Evolutionary conservation across 2,888 invertebrate genomes (phyloP).

Genomic region (Luffia ferchaultella): DNA sequence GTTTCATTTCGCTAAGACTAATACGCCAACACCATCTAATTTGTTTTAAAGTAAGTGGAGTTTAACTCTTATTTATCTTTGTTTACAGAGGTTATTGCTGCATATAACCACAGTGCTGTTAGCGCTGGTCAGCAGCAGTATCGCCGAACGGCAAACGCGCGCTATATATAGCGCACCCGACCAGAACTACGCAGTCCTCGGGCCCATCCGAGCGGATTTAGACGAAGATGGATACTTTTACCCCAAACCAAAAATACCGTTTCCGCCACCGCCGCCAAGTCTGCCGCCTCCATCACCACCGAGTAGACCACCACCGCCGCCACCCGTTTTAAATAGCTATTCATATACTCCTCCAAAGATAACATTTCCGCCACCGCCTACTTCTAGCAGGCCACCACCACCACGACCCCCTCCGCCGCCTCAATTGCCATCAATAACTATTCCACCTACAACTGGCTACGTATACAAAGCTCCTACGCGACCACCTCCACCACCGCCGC

Average conservation of each 20-base stretch:
- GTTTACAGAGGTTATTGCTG: constrained; percentile 57
- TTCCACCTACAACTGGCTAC: constrained; percentile 11
- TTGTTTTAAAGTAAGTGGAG: too few species aligned
- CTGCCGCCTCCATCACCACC: constrained; percentile 22
- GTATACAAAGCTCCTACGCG: constrained; percentile 11
- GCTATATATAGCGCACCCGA: constrained; percentile 40
- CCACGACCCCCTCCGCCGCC: constrained; percentile 8
- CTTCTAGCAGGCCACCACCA: constrained; percentile 8
- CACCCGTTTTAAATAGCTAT: constrained; percentile 1
- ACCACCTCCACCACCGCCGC: constrained; percentile 12
- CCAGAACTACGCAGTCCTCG: constrained; percentile 46
- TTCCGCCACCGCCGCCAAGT: constrained; percentile 35
- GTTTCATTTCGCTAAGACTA: too few species aligned
- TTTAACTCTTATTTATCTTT: constrained; percentile 11
- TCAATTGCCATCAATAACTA: constrained; percentile 6
- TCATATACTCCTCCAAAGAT: constrained; percentile 1
- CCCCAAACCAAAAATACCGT: constrained; percentile 47
- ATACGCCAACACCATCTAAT: too few species aligned
- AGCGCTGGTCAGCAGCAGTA: constrained; percentile 44
- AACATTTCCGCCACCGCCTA: background rate
- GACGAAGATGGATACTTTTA: constrained; percentile 59
- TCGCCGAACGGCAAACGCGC: constrained; percentile 33
- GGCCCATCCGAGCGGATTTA: constrained; percentile 37
- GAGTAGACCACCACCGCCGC: constrained; percentile 10
- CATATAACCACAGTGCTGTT: constrained; percentile 50